Base-by-base conservation (phyloP, 2,113 vertebrate genomes). In the Paedocypris sp. region DNA sequence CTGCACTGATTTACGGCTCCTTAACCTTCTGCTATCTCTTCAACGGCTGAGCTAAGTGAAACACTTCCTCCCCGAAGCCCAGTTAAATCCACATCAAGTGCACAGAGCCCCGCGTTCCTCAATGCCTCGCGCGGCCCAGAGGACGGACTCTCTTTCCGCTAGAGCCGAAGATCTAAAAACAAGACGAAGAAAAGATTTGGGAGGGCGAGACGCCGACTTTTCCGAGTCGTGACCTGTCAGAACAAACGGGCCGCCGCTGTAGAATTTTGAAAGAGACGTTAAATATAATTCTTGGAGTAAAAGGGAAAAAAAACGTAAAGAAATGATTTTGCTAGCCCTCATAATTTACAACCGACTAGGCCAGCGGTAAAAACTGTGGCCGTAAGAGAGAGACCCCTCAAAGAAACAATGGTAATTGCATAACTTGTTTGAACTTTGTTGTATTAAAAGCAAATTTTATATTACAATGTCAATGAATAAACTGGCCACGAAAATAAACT, bases 1-100 rank as follows among this genome's bases (percentile, higher is more conserved):
- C 72, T 53, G 62, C 6, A 16, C 31, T 72, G 66, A 76, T 74
- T 74, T 72, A 72, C 51, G 16, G 36, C 42, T 61, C 52, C 53
- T 47, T 25, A 32, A 67, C 11, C 58, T 60, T 46, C 47, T 20
- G 56, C 64, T 66, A 65, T 66, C 67, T 67, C 59, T 63, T 59
- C 53, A 54, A 66, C 35, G 41, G 12, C 26, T 46, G 47, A 36
- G 58, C 67, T 65, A 69, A 71, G 69, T 62, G 64, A 76, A 70
- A 72, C 59, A 68, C 72, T 74, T 76, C 75, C 75, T 76, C 75
- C 72, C 72, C 18, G 23, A 70, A 41, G 72, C 35, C 64, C 50
- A 72, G 64, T 74, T 74, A 74, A 76, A 72, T 62, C 38, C 53
- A 70, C 61, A 72, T 74, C 59, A 60, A 57, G 67, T 48, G 46